A percentile compares a stretch with the other conserved stretches of the same genome.
Conservation (phyloP, 1,140 invertebrate species). For the Euwallacea similis region DNA sequence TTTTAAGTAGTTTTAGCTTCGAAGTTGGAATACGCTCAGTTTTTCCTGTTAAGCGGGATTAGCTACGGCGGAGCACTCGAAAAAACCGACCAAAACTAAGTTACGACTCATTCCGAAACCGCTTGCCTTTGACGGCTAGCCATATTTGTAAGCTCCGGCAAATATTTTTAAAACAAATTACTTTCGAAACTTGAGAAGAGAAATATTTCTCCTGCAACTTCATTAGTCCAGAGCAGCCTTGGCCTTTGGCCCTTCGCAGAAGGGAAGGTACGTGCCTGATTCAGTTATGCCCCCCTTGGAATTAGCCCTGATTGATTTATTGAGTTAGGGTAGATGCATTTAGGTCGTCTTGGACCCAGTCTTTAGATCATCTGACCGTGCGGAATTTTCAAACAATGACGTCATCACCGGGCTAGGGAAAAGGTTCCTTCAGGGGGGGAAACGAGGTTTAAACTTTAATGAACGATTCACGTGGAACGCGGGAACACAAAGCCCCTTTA, state of each 20-base stretch:
- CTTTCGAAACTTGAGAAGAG: background rate
- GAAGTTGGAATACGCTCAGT: background rate
- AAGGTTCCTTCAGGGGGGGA: background rate
- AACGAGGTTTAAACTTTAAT: constrained; percentile 21
- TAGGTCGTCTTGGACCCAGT: constrained; percentile 14
- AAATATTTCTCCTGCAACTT: background rate
- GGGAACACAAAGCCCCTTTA: constrained; percentile 20
- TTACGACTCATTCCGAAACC: too few species aligned
- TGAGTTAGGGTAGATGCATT: constrained; percentile 27
- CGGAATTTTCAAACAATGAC: constrained; percentile 10
- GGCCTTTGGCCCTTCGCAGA: background rate
- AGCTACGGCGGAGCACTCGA: background rate
- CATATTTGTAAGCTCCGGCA: background rate
- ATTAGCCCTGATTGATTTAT: constrained; percentile 31
- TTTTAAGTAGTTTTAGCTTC: background rate
- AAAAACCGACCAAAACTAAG: too few species aligned
- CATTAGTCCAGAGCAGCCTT: background rate
- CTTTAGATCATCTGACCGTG: constrained; percentile 23
- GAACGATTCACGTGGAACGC: constrained; percentile 22
- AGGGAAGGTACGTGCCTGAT: background rate
- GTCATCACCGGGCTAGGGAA: constrained; percentile 12
- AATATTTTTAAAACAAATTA: background rate
- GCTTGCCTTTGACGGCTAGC: too few species aligned
- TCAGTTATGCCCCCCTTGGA: constrained; percentile 13
- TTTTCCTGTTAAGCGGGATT: background rate